Evolutionary conservation across 2,888 invertebrate species (phyloP).

Genomic region (Parasteatoda lunata): DNA sequence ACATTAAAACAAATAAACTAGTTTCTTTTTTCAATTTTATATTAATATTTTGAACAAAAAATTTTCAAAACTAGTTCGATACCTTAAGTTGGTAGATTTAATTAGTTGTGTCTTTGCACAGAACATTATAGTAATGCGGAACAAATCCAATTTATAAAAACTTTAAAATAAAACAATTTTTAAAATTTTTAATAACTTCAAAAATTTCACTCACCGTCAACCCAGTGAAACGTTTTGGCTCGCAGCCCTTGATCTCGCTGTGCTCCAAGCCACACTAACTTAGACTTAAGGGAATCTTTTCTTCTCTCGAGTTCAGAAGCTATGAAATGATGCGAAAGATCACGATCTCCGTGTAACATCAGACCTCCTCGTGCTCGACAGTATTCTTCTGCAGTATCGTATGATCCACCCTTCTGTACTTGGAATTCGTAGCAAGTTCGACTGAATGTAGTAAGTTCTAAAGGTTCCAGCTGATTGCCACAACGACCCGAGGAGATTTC

Average conservation of each 20-base stretch:
- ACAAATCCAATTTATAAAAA: no score
- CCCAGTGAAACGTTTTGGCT: constrained; percentile 65
- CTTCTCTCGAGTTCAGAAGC: constrained; percentile 70
- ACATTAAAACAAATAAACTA: no score
- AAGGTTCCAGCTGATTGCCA: constrained; percentile 82
- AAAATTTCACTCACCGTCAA: constrained; percentile 51
- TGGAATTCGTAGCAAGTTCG: constrained; percentile 92
- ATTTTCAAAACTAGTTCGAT: no score
- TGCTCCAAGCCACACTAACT: constrained; percentile 91
- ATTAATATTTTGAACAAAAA: no score
- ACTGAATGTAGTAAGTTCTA: constrained; percentile 87
- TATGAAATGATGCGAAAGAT: constrained; percentile 71
- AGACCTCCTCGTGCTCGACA: constrained; percentile 78
- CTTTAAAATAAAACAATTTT: no score
- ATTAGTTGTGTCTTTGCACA: no score
- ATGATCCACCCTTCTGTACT: constrained; percentile 86
- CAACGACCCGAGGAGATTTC: constrained; percentile 88
- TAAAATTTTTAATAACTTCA: no score
- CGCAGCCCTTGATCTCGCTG: constrained; percentile 80
- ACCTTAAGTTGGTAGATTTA: no score
- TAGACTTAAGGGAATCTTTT: constrained; percentile 69
- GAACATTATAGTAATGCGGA: no score
- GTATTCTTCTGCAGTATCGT: constrained; percentile 85
- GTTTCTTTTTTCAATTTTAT: no score
- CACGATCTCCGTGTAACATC: constrained; percentile 71